Evolutionary conservation across 2,797 vertebrate genomes (phyloP).

Genomic region (Salmo trutta): DNA sequence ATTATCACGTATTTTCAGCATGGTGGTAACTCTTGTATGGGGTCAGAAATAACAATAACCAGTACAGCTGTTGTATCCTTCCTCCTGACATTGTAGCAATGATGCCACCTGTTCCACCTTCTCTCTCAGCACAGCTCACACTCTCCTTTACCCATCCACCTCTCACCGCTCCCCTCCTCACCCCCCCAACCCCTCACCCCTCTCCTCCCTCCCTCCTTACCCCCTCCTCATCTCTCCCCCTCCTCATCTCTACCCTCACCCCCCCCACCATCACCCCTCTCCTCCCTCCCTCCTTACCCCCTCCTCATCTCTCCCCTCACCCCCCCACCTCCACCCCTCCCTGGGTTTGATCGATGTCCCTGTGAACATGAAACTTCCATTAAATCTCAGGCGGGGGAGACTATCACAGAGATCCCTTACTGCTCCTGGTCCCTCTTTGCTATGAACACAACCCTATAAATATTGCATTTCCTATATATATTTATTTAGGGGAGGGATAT

Average conservation of each 20-base stretch:
- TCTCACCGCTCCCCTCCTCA: background rate
- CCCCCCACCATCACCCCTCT: slow-evolving; percentile 4
- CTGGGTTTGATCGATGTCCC: slow-evolving; percentile 65
- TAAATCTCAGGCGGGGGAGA: slow-evolving; percentile 56
- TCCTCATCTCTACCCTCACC: background rate
- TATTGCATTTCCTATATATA: slow-evolving; percentile 30
- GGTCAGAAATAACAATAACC: no score
- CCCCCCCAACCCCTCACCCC: background rate
- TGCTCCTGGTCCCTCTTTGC: background rate
- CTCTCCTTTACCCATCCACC: slow-evolving; percentile 10
- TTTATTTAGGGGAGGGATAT: slow-evolving; percentile 16
- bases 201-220: background rate
- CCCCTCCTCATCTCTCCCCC: background rate
- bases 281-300: background rate
- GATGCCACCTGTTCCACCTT: background rate
- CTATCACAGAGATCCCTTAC: slow-evolving; percentile 33
- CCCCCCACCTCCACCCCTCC: slow-evolving; percentile 17
- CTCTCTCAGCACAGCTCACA: slow-evolving; percentile 3
- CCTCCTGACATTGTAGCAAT: no score
- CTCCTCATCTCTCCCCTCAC: background rate
- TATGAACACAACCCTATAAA: slow-evolving; percentile 27
- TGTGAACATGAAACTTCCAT: slow-evolving; percentile 73
- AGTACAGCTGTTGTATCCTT: no score
- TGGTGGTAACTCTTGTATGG: no score
- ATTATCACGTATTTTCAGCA: no score